Evolutionary conservation across 2,113 vertebrate species (phyloP).

Genomic region (Rynchops niger): DNA sequence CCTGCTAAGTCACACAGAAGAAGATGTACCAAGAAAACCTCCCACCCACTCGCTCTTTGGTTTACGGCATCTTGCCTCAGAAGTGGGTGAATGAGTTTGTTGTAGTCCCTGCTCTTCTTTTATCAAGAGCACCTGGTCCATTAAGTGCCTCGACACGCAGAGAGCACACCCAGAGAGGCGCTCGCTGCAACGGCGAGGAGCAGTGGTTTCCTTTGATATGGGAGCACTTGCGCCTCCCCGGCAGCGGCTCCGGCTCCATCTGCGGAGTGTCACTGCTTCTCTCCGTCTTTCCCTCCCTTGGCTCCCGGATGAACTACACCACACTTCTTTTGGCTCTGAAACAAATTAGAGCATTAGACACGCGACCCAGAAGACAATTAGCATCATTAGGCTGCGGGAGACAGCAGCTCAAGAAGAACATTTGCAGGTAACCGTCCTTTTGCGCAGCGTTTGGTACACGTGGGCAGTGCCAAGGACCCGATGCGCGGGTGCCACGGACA

Average conservation of each 20-base stretch:
- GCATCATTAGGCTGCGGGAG: not conserved
- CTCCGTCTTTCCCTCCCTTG: not conserved
- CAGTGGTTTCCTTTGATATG: not conserved
- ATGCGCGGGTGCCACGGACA: fast-evolving
- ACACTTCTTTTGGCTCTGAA: not conserved
- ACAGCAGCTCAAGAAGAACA: not conserved
- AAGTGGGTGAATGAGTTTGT: not conserved
- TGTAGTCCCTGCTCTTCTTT: not conserved
- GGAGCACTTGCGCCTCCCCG: not conserved
- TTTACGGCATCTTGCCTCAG: not conserved
- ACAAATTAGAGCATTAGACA: not conserved
- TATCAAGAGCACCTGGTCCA: not conserved
- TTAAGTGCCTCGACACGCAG: not conserved
- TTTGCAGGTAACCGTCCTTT: not conserved
- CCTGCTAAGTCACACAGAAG: not conserved
- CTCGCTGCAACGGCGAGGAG: not conserved
- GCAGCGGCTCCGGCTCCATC: not conserved
- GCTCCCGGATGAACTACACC: not conserved
- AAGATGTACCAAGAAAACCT: not conserved
- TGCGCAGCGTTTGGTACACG: fast-evolving
- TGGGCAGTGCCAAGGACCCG: fast-evolving
- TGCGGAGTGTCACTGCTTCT: not conserved
- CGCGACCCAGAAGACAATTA: not conserved
- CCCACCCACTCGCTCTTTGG: not conserved
- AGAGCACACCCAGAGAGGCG: not conserved